Evolutionary conservation across 2,888 invertebrate genomes (phyloP), one percentile per base, ranked within the genome.

Genomic region (Eurytoma adleriae): DNA sequence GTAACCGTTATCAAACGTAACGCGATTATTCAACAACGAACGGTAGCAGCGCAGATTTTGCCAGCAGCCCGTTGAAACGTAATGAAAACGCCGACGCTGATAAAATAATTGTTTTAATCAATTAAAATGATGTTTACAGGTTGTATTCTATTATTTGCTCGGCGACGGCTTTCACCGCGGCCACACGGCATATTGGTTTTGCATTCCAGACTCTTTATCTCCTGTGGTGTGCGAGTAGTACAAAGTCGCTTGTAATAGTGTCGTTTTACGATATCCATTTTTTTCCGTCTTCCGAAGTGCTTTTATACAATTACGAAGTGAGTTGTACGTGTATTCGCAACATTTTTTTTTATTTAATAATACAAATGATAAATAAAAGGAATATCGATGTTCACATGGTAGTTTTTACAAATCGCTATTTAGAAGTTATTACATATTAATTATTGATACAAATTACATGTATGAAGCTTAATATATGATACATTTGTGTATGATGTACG

Each of bases 101-200:
- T 30, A 64, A 64, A 40, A 40, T 40, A n/a, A 12, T 27, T 14
- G 2, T 66, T 70, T 69, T 70, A 57, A 64, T 74, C 74, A 57
- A 66, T 40, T 70, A 74, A 72, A 73, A 67, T 52, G 18, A 57
- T 74, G 74, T 57, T 79, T 79, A 48, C 62, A 62, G 48, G 16
- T 16, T 48, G 24, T 16, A 48, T 4, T 0, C 13, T 64, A 62
- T 18, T 24, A 20, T 24, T 20, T 52, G 16, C 61, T 7, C 16
- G 16, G 52, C 24, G 24, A n/a, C 61, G 30, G 67, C 80, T 80
- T 80, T 80, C 80, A 76, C 80, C 76, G 66, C 40, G n/a, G 3
- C 52, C 20, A 68, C 27, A 50, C 48, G 13, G 24, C 14, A 52
- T 30, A 75, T 76, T 50, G 68, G 5, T 80, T 77, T 72, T 72